Evolutionary conservation across 2,113 vertebrate genomes (phyloP).

Genomic region (Spilogale gracilis): DNA sequence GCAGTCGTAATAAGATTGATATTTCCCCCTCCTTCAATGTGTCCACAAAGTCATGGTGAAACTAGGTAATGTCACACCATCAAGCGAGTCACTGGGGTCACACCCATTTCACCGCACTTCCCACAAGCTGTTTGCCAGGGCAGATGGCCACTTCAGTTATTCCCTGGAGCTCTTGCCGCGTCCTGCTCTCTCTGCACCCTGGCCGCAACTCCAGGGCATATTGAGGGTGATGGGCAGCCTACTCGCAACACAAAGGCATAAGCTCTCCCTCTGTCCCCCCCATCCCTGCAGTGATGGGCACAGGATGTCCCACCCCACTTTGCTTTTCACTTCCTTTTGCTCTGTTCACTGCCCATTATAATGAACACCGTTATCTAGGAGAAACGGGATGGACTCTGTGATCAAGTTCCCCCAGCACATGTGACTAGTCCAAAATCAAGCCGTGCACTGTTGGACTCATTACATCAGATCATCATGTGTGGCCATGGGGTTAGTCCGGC

Average conservation of each 20-base stretch:
- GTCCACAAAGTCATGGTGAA: neutral
- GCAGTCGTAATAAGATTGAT: accelerated
- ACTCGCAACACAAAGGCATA: neutral
- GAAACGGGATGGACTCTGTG: neutral
- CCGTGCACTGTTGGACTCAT: accelerated
- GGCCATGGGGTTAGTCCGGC: neutral
- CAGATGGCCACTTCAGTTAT: neutral
- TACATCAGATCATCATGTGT: accelerated
- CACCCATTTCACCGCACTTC: neutral
- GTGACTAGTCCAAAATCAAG: neutral
- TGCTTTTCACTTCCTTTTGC: neutral
- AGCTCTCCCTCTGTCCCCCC: too few relatives aligned
- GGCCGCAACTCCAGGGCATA: neutral
- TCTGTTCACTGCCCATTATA: neutral
- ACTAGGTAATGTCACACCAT: neutral
- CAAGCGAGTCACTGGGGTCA: neutral
- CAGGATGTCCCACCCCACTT: accelerated
- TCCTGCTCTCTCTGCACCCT: accelerated
- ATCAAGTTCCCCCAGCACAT: neutral
- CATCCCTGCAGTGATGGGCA: neutral
- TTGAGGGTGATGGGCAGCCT: neutral
- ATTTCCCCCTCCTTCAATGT: neutral
- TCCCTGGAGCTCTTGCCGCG: neutral
- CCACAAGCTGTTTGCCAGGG: too few relatives aligned
- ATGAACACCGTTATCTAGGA: neutral